Evolutionary conservation across 2,797 vertebrate genomes (phyloP), one percentile per base, ranked within the genome.

Genomic region (Choloepus didactylus): DNA sequence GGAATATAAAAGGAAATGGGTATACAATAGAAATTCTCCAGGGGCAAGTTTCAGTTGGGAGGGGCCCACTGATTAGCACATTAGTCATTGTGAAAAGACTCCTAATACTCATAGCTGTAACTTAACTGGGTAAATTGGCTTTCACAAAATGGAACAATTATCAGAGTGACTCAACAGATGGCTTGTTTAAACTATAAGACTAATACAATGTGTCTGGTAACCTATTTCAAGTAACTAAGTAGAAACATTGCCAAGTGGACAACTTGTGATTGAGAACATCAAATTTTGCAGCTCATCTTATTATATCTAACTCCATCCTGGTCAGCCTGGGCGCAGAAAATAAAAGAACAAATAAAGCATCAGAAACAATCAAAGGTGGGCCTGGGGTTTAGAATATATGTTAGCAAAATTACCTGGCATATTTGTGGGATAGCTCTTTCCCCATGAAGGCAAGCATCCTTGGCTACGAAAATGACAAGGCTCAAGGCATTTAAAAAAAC

Each of bases 181-280:
- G 91, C 27, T 89, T 83, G 87, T 60, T 95, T 87, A 95, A 96
- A 94, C 49, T 54, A 80, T 2, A 54, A 41, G 79, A 91, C 85
- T 87, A 87, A 83, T 51, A 95, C 46, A 82, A 84, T 81, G 60
- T 89, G 75, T 81, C 75, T 91, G 62, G 35, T 77, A 94, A 95
- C 91, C 96, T 95, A 67, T 56, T 91, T 95, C 80, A 90, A 93
- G 73, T 85, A 94, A 93, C 59, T 76, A 79, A 69, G 69, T 18
- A 95, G 70, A 95, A 96, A 83, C 35, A 54, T 95, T 95, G 66
- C 86, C 86, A 41, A 62, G 0, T 56, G 46, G 64, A 62, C 85
- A 95, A 89, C 10, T 16, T 93, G 80, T 83, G 79, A 89, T 21
- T 66, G 80, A 90, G 94, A 81, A 77, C 49, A 92, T 15, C 93